phyloP scores from a whole-genome alignment of 2,797 vertebrate species.

The Xiphorhynchus erythropygius region DNA sequence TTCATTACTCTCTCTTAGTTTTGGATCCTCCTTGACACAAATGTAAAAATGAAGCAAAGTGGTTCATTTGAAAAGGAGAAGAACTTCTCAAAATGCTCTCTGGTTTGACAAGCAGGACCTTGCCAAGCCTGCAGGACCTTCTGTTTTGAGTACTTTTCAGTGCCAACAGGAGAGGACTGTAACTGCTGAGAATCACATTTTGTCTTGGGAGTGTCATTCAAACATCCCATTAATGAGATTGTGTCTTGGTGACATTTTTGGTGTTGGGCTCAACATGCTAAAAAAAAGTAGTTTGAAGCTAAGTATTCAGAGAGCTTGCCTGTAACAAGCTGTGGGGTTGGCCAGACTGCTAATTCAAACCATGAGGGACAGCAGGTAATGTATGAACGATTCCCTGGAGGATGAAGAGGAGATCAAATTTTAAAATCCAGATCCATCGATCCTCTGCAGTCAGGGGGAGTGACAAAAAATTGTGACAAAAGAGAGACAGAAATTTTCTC shows the following conservation, averaged over 20 bases:
- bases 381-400: not conserved
- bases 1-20: not conserved
- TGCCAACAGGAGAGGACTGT: not conserved
- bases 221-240: not conserved
- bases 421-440: not conserved
- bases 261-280: not conserved
- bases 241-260: not conserved
- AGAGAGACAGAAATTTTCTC: not conserved
- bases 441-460: not conserved
- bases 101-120: not conserved
- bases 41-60: not conserved
- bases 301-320: not conserved
- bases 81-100: not conserved
- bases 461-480: not conserved
- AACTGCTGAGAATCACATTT: not conserved
- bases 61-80: not conserved
- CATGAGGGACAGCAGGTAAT: not conserved
- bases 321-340: not conserved
- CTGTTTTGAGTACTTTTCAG: not conserved
- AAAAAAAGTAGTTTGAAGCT: not conserved
- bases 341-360: not conserved
- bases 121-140: not conserved
- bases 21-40: not conserved
- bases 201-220: not conserved
- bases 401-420: not conserved